These are phyloP conservation scores for Petroica traversi DNA, from an alignment of 2,113 vertebrate genomes.

Conservation along the genomic window DNA sequence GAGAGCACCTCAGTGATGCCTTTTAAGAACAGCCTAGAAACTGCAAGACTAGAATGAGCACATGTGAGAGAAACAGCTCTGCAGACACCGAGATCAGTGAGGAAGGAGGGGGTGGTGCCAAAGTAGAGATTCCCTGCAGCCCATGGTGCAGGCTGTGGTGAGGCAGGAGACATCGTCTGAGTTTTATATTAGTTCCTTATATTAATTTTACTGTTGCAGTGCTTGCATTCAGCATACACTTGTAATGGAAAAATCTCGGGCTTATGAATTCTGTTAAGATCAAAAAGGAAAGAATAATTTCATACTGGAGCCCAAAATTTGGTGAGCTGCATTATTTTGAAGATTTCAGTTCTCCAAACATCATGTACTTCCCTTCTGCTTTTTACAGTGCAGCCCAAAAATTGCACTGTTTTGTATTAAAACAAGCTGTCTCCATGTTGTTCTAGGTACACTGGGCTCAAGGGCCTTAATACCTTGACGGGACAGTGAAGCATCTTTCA, in stretches of 20 bases:
- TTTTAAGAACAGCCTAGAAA: fast-evolving
- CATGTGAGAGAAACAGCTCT: neutral
- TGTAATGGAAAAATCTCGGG: neutral
- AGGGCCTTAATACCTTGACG: neutral
- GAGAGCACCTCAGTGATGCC: neutral
- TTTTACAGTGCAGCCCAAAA: neutral
- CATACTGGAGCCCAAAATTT: neutral
- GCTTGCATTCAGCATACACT: neutral
- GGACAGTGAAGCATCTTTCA: neutral
- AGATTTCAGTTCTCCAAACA: neutral
- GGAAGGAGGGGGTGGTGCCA: fast-evolving
- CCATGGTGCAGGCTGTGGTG: fast-evolving
- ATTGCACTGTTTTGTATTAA: neutral
- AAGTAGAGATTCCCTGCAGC: neutral
- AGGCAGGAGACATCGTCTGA: neutral
- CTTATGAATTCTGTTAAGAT: neutral
- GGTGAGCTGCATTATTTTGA: neutral
- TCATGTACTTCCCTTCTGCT: neutral
- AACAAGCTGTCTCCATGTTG: neutral
- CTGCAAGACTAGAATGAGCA: neutral
- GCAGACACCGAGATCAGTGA: neutral
- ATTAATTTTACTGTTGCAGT: neutral
- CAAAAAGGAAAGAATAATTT: neutral
- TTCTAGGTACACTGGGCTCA: neutral
- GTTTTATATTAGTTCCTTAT: neutral